These are phyloP conservation scores for Dicentrarchus labrax DNA, from an alignment of 2,113 vertebrate species.

Conservation along the genomic window DNA sequence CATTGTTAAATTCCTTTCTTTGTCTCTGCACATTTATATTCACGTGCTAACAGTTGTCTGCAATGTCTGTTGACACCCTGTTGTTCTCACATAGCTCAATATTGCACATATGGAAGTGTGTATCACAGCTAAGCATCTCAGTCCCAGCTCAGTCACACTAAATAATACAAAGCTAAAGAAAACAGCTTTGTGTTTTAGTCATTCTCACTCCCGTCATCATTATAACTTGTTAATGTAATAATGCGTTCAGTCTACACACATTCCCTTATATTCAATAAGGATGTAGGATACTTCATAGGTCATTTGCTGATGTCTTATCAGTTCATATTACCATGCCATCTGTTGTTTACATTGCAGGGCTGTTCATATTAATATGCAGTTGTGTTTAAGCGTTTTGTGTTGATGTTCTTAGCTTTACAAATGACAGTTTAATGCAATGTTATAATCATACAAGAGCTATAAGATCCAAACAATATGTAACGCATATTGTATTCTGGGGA, in stretches of 20 bases:
- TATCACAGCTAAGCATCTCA: conserved; percentile 63
- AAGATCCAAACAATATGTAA: not conserved
- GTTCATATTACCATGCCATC: conserved; percentile 39
- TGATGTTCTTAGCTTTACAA: conserved; percentile 15
- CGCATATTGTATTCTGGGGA: conserved; percentile 26
- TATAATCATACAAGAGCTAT: conserved; percentile 16
- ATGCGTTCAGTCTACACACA: conserved; percentile 31
- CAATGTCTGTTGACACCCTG: conserved; percentile 49
- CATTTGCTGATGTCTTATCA: conserved; percentile 37
- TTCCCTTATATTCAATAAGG: not conserved
- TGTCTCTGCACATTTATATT: conserved; percentile 45
- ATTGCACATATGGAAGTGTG: conserved; percentile 69
- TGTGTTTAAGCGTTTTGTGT: conserved; percentile 24
- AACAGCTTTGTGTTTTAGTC: conserved; percentile 55
- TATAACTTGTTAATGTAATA: conserved; percentile 54
- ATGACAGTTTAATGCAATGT: not conserved
- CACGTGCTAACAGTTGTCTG: conserved; percentile 33
- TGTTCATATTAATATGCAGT: conserved; percentile 35
- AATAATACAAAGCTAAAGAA: conserved; percentile 58
- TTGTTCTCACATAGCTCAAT: conserved; percentile 57
- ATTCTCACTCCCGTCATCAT: conserved; percentile 43
- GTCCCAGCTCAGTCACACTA: conserved; percentile 55
- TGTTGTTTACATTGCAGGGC: conserved; percentile 56
- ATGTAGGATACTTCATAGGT: conserved; percentile 12
- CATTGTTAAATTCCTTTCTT: conserved; percentile 25